phyloP scores from a whole-genome alignment of 1,140 invertebrate species.

The Drosophila kikkawai region DNA sequence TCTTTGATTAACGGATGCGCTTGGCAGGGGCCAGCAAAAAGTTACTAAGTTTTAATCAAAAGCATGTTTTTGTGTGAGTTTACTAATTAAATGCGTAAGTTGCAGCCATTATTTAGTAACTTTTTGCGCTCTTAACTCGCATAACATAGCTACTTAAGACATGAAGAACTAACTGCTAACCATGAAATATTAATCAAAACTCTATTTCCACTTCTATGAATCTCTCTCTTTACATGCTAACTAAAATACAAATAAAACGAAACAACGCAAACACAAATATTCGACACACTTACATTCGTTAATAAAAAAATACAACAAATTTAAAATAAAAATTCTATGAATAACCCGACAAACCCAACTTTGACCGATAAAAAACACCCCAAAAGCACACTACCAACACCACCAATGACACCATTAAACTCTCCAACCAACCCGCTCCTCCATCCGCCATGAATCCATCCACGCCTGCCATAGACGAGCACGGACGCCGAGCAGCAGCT shows the following conservation, averaged over 20 bases:
- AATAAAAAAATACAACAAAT: conserved; percentile 30
- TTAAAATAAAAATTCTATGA: conserved; percentile 18
- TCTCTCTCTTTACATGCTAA: conserved; percentile 80
- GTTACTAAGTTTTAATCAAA: conserved; percentile 61
- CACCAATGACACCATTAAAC: conserved; percentile 28
- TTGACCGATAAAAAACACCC: conserved; percentile 15
- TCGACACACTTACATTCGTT: conserved; percentile 50
- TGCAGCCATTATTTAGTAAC: conserved; percentile 67
- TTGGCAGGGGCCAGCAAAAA: conserved; percentile 43
- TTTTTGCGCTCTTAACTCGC: conserved; percentile 70
- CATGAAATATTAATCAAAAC: conserved; percentile 73
- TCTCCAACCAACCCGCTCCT: conserved; percentile 31
- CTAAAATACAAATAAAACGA: conserved; percentile 41
- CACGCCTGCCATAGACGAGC: conserved; percentile 42
- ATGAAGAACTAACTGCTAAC: conserved; percentile 72
- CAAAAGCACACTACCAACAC: conserved; percentile 37
- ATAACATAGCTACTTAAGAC: conserved; percentile 56
- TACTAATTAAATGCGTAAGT: conserved; percentile 19
- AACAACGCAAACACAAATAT: conserved; percentile 36
- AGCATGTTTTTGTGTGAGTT: conserved; percentile 36
- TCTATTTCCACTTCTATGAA: conserved; percentile 80
- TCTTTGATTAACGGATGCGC: conserved; percentile 21
- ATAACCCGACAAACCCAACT: conserved; percentile 24
- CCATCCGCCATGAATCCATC: conserved; percentile 44
- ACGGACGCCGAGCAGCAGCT: conserved; percentile 32